Evolutionary conservation across 2,888 invertebrate species (phyloP).

Genomic region (Sphaerophoria taeniata): DNA sequence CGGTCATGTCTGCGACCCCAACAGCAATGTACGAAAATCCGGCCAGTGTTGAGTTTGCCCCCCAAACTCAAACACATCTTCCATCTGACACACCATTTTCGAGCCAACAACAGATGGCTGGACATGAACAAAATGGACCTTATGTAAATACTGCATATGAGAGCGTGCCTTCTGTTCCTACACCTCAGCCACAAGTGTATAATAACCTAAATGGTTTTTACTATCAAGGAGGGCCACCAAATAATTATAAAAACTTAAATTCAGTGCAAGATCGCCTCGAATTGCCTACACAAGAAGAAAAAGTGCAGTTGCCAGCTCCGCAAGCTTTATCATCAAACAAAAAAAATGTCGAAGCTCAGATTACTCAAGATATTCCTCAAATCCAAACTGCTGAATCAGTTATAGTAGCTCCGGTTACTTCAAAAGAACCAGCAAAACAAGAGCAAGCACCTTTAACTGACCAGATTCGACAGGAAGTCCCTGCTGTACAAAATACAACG

Average conservation of each 20-base stretch:
- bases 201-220: slow-evolving; percentile 1
- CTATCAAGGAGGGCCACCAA: not conserved
- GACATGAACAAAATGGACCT: not conserved
- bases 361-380: not conserved
- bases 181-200: not conserved
- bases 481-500: no score
- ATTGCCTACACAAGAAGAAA: not conserved
- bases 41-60: not conserved
- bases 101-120: not conserved
- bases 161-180: not conserved
- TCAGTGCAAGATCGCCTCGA: slow-evolving; percentile 1
- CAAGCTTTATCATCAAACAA: not conserved
- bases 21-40: no score
- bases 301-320: not conserved
- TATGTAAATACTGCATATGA: not conserved
- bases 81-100: not conserved
- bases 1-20: not conserved
- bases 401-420: no score
- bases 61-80: no score
- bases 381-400: not conserved
- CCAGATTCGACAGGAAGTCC: no score
- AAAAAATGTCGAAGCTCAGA: not conserved
- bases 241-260: not conserved
- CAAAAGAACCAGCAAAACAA: no score
- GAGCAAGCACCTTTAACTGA: no score